These are phyloP conservation scores for Catalaphyllia jardinei DNA, from an alignment of 64 coral and sea anemone species.

Conservation along the genomic window DNA sequence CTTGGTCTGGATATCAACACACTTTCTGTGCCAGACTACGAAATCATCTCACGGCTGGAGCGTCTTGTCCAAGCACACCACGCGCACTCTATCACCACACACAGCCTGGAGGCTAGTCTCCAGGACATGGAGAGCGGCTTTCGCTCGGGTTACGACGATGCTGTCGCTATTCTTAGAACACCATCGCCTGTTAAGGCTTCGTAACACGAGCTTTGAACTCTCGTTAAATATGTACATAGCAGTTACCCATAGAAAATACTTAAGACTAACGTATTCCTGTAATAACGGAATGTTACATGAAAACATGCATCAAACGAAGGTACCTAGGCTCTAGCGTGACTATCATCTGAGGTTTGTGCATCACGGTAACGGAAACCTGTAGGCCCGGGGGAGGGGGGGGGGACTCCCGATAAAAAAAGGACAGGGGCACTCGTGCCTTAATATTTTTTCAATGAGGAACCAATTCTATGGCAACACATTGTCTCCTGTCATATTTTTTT, in stretches of 20 bases:
- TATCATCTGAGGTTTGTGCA: too few species aligned
- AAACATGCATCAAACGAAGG: too few species aligned
- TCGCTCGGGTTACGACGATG: slow-evolving; percentile 87
- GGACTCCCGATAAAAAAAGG: too few species aligned
- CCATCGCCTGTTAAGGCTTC: slow-evolving; percentile 83
- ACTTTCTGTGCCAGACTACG: slow-evolving; percentile 96
- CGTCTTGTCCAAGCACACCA: slow-evolving; percentile 95
- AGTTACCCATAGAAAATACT: neutral
- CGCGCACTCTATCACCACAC: slow-evolving; percentile 94
- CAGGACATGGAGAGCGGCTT: slow-evolving; percentile 95
- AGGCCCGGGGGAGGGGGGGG: too few species aligned
- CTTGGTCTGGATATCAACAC: slow-evolving; percentile 90
- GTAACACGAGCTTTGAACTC: slow-evolving; percentile 11
- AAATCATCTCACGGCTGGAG: slow-evolving; percentile 96
- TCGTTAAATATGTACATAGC: neutral
- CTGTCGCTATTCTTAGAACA: slow-evolving; percentile 85
- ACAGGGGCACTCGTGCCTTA: too few species aligned
- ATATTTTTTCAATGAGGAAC: too few species aligned
- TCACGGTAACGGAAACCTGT: too few species aligned
- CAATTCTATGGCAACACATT: too few species aligned
- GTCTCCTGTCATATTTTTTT: too few species aligned
- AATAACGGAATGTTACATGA: too few species aligned
- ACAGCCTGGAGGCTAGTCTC: slow-evolving; percentile 96
- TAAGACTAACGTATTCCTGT: too few species aligned
- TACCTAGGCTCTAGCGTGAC: too few species aligned